Conservation (phyloP, 2,888 invertebrate species). For the Griposia aprilina region DNA sequence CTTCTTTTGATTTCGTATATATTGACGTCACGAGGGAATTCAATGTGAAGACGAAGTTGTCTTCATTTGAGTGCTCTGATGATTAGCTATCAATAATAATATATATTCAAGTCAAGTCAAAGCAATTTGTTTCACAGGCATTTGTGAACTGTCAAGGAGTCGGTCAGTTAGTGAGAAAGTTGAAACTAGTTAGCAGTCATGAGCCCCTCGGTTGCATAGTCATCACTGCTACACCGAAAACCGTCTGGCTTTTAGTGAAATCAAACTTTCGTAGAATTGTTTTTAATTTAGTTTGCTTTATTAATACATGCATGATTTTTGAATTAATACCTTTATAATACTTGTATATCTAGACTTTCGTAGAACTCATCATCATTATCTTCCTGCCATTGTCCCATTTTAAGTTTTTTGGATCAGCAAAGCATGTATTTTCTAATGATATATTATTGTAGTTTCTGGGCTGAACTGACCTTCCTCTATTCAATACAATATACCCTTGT, state of each 20-base stretch:
- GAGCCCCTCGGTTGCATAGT: no score
- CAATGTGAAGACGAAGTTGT: neutral
- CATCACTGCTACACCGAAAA: neutral
- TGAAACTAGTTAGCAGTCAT: neutral
- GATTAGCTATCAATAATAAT: neutral
- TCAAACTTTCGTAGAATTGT: neutral
- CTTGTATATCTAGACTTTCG: neutral
- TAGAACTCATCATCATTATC: no score
- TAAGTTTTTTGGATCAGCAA: neutral
- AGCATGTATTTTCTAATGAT: neutral
- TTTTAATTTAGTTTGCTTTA: neutral
- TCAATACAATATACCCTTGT: neutral
- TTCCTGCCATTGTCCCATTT: neutral
- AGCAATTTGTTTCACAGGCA: neutral
- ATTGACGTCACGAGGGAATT: conserved; percentile 29
- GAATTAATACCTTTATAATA: neutral
- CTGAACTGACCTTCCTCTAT: neutral
- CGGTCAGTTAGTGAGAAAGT: neutral
- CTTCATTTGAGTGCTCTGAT: neutral
- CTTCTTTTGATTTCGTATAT: conserved; percentile 52
- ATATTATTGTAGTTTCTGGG: neutral
- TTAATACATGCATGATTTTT: neutral
- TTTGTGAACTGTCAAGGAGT: neutral
- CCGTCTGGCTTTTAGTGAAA: neutral
- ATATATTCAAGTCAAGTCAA: no score